Conservation (phyloP, 2,113 vertebrate species). For the Corynorhinus townsendii region DNA sequence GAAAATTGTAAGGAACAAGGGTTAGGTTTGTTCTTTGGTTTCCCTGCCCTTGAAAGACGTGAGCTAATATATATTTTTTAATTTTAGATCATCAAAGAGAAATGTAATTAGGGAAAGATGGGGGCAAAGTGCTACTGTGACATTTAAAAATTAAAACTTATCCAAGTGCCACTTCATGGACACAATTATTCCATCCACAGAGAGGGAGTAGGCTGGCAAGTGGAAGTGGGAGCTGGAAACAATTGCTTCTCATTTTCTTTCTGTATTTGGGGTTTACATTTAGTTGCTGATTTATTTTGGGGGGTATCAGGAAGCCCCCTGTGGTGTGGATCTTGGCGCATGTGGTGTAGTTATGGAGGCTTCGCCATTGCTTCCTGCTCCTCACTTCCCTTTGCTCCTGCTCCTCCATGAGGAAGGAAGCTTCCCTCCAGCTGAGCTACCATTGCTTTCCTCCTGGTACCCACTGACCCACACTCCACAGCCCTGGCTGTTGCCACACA, state of each 20-base stretch:
- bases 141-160: conserved; percentile 64
- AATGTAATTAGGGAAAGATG: conserved; percentile 60
- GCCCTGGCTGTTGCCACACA: not conserved
- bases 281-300: conserved; percentile 29
- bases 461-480: not conserved
- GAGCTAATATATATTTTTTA: conserved; percentile 11
- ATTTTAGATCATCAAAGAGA: conserved; percentile 57
- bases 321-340: not conserved
- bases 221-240: not conserved
- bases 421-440: not conserved
- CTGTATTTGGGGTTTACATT: not conserved
- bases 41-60: conserved; percentile 47
- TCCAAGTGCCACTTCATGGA: conserved; percentile 49
- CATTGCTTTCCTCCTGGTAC: not conserved
- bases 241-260: conserved; percentile 14
- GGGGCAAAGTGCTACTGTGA: conserved; percentile 54
- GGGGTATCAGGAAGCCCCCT: not conserved
- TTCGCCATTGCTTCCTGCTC: not conserved
- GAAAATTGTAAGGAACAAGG: not conserved
- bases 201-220: not conserved
- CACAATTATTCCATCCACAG: conserved; percentile 26
- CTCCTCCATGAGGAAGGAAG: not conserved
- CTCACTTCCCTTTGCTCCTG: not conserved
- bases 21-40: not conserved
- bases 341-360: not conserved